Evolutionary conservation across 2,113 vertebrate genomes (phyloP).

Genomic region (Xenotilapia leptura): DNA sequence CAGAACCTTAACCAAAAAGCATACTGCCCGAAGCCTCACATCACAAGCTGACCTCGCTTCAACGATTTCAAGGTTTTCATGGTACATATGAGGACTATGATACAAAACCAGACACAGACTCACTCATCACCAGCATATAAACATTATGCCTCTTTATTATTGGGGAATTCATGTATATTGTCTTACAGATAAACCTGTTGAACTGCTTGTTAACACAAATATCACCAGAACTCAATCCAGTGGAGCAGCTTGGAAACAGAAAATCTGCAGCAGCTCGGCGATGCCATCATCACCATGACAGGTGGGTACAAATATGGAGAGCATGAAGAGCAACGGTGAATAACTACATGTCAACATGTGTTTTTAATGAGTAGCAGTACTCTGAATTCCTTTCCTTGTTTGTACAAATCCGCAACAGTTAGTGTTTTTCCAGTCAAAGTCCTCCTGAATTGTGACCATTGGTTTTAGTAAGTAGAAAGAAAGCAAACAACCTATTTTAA

Average conservation of each 20-base stretch:
- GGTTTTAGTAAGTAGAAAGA: not conserved
- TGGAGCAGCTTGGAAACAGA: not conserved
- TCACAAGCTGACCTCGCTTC: not conserved
- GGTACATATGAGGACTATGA: not conserved
- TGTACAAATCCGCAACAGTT: not conserved
- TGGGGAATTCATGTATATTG: not conserved
- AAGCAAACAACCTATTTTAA: not conserved
- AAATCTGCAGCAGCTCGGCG: not conserved
- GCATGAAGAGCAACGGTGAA: not conserved
- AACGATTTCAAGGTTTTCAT: not conserved
- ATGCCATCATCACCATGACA: not conserved
- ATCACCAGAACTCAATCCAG: not conserved
- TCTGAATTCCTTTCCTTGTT: not conserved
- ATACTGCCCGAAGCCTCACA: not conserved
- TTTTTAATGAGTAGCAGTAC: not conserved
- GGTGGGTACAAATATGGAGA: not conserved
- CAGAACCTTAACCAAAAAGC: not conserved
- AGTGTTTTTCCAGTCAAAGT: not conserved
- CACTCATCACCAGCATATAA: not conserved
- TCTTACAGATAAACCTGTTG: not conserved
- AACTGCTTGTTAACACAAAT: not conserved
- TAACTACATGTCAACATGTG: not conserved
- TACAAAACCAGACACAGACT: not conserved
- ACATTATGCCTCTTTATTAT: not conserved
- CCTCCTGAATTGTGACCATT: not conserved